Conservation (phyloP, 1,140 invertebrate species). For the Oedothorax gibbosus region DNA sequence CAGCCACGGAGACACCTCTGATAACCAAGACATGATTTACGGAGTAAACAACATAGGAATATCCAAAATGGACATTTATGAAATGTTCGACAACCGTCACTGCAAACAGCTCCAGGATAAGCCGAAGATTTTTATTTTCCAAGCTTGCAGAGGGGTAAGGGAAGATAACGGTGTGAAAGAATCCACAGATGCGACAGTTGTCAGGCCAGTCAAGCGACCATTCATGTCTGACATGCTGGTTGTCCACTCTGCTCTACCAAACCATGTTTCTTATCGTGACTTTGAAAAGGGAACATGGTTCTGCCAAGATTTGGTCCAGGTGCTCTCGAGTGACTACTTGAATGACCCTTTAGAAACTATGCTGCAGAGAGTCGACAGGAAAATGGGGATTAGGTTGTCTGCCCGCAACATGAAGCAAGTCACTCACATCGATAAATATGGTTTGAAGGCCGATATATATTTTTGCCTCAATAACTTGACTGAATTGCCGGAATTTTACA, state of each 20-base stretch:
- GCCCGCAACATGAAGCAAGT: slow-evolving; percentile 9
- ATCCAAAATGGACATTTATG: slow-evolving; percentile 11
- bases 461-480: not conserved
- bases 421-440: slow-evolving; percentile 21
- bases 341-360: slow-evolving; percentile 23
- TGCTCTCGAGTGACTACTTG: not conserved
- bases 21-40: slow-evolving; percentile 6
- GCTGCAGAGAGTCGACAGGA: slow-evolving; percentile 15
- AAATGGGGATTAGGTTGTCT: slow-evolving; percentile 18
- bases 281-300: slow-evolving; percentile 20
- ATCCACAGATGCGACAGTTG: slow-evolving; percentile 2
- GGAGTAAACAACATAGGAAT: not conserved
- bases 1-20: slow-evolving; percentile 13
- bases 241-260: slow-evolving; percentile 25
- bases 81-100: slow-evolving; percentile 13
- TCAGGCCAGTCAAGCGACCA: not conserved
- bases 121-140: slow-evolving; percentile 36
- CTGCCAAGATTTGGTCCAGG: slow-evolving; percentile 33
- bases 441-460: not conserved
- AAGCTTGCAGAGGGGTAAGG: slow-evolving; percentile 17
- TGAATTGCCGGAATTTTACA: not conserved
- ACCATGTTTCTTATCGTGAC: slow-evolving; percentile 13
- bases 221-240: slow-evolving; percentile 16
- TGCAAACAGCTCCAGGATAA: slow-evolving; percentile 12
- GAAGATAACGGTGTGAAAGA: slow-evolving; percentile 2